Conservation (phyloP, 35 echinoderm and acorn worm genomes). For the Ophioderma brevispina region DNA sequence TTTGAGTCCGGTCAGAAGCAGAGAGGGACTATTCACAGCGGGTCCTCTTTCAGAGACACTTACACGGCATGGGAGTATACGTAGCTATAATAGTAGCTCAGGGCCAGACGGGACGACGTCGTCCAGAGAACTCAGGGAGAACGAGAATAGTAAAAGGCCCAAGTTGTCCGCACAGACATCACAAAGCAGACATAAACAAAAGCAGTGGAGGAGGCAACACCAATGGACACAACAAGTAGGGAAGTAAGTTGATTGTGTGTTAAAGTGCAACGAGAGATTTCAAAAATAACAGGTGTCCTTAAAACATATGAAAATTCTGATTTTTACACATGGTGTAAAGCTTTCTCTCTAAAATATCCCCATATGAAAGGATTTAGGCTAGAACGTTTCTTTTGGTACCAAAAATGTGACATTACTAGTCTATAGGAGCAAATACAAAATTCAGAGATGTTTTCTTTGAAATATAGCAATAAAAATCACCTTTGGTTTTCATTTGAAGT, state of each 20-base stretch:
- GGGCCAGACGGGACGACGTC: neutral
- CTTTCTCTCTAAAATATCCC: neutral
- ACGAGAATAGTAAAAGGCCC: conserved; percentile 15
- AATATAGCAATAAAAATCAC: too few species aligned
- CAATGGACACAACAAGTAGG: neutral
- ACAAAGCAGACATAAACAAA: conserved; percentile 8
- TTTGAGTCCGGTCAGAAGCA: neutral
- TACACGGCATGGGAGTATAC: neutral
- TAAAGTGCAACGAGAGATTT: too few species aligned
- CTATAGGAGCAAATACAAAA: too few species aligned
- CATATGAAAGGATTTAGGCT: too few species aligned
- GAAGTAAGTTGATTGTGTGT: neutral
- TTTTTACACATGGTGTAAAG: neutral
- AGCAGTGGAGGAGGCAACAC: neutral
- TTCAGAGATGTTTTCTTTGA: too few species aligned
- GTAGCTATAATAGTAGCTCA: neutral
- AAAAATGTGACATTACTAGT: too few species aligned
- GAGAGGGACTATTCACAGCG: neutral
- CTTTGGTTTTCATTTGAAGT: too few species aligned
- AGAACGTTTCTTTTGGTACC: too few species aligned
- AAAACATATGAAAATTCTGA: too few species aligned
- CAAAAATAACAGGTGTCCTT: too few species aligned
- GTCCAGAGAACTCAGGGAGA: neutral
- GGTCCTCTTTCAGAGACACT: neutral
- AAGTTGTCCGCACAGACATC: conserved; percentile 32